Evolutionary conservation across 2,113 vertebrate genomes (phyloP), one percentile per base, ranked within the genome.

Genomic region (Tupaia chinensis): DNA sequence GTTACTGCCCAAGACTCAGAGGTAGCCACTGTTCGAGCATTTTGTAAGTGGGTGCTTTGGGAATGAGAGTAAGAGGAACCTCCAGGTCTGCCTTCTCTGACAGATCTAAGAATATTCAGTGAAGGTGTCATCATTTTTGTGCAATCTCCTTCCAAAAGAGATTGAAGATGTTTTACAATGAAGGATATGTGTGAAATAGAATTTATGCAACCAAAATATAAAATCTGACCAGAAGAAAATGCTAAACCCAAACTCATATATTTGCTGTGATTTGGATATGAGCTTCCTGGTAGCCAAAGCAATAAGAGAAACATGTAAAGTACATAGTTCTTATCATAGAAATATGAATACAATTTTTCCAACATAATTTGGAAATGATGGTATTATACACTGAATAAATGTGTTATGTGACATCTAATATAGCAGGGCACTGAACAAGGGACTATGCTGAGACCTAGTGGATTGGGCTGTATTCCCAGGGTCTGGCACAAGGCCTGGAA

Each of bases 281-380:
- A 97, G 97, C 61, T 97, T 94, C 97, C 97, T 89, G 63, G 92
- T 56, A 5, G 84, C 91, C 96, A 96, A 94, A 89, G 94, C 83
- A 97, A 97, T 58, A 87, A 89, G 22, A 90, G 91, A 89, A 96
- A 78, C 16, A 89, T 60, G 68, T 72, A 20, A 53, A 14, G n/a
- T 25, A 15, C 14, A 76, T 12, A 10, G 19, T 29, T 89, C n/a
- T 56, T 84, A 10, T 63, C 72, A 27, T 27, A 70, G 84, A 82
- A 66, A 78, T 15, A 44, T 25, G 9, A 14, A 22, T 11, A 92
- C 25, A 63, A 56, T n/a, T 10, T 60, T 82, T 60, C 87, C 23
- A 58, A 29, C 19, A 60, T 56, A 60, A 79, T 32, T 72, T 66
- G 25, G 44, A 44, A 44, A 44, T 16, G 54, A 44, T 44, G 14